Evolutionary conservation across 2,113 vertebrate genomes (phyloP).

Genomic region (Osmerus eperlanus): DNA sequence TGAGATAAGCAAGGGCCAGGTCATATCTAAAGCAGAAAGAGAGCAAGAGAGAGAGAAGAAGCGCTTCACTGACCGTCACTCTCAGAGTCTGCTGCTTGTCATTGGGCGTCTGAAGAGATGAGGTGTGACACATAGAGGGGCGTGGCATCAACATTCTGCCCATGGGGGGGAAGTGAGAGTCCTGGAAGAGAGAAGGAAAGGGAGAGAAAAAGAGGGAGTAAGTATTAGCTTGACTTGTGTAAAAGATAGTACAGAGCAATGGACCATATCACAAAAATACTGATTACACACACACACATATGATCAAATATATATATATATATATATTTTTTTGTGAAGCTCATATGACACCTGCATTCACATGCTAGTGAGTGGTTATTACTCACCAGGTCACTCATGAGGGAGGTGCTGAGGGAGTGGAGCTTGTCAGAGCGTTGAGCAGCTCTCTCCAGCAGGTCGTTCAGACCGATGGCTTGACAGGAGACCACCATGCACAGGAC

Average conservation of each 20-base stretch:
- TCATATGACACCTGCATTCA: slow-evolving; percentile 11
- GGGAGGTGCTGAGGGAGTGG: slow-evolving; percentile 69
- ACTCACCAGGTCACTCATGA: slow-evolving; percentile 71
- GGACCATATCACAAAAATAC: no score
- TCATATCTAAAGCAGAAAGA: neutral
- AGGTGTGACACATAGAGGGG: slow-evolving; percentile 74
- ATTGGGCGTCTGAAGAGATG: slow-evolving; percentile 68
- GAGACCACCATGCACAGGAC: slow-evolving; percentile 41
- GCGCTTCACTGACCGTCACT: slow-evolving; percentile 57
- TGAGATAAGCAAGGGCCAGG: neutral
- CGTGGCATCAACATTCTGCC: slow-evolving; percentile 58
- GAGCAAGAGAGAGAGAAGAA: no score
- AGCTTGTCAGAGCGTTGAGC: slow-evolving; percentile 72
- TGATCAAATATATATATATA: neutral
- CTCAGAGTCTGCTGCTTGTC: slow-evolving; percentile 74
- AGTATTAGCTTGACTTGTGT: neutral
- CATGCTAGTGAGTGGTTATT: neutral
- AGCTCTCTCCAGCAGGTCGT: slow-evolving; percentile 68
- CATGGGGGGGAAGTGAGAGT: slow-evolving; percentile 62
- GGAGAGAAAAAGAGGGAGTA: neutral
- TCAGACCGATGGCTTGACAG: slow-evolving; percentile 54
- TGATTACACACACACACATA: neutral
- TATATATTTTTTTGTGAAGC: neutral
- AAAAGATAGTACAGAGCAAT: neutral
- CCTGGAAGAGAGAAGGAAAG: slow-evolving; percentile 49